Percentiles rank a stretch among this genome's conserved stretches.
Evolutionary conservation across 2,888 invertebrate species (phyloP).

Genomic region (Drosophila merina): DNA sequence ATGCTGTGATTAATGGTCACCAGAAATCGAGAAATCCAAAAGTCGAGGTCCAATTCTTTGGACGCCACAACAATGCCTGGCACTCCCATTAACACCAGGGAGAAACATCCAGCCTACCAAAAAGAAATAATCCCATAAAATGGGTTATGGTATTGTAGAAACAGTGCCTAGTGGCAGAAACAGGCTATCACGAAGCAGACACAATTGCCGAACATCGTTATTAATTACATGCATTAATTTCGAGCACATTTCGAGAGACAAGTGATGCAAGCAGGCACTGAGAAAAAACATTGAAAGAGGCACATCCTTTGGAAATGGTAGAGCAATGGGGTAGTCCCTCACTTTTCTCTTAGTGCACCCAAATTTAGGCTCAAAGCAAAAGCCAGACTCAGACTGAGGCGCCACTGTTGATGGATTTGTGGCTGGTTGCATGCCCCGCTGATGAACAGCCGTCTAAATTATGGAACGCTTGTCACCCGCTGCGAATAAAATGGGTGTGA

Average conservation of each 20-base stretch:
- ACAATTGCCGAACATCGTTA: constrained; percentile 66
- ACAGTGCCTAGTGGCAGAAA: constrained; percentile 28
- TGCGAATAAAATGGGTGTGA: constrained; percentile 58
- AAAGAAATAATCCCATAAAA: constrained; percentile 14
- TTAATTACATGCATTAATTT: constrained; percentile 80
- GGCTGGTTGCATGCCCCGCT: constrained; percentile 47
- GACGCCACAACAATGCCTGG: constrained; percentile 71
- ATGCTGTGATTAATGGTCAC: constrained; percentile 69
- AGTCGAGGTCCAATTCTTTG: constrained; percentile 65
- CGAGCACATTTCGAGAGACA: constrained; percentile 58
- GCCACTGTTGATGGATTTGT: constrained; percentile 82
- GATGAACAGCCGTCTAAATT: constrained; percentile 78
- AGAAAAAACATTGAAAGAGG: not conserved
- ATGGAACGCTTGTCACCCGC: constrained; percentile 81
- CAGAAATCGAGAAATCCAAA: not conserved
- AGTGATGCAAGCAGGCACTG: constrained; percentile 67
- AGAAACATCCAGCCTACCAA: constrained; percentile 57
- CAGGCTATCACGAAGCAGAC: constrained; percentile 59
- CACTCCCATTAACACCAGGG: constrained; percentile 76
- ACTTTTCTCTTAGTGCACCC: constrained; percentile 7
- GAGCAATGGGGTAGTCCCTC: not conserved
- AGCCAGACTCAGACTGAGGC: constrained; percentile 64
- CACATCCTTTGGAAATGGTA: too few species aligned
- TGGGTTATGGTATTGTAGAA: constrained; percentile 6
- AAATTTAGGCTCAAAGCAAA: constrained; percentile 3